Evolutionary conservation across 2,113 vertebrate species (phyloP).

Genomic region (Eubucco bourcierii): DNA sequence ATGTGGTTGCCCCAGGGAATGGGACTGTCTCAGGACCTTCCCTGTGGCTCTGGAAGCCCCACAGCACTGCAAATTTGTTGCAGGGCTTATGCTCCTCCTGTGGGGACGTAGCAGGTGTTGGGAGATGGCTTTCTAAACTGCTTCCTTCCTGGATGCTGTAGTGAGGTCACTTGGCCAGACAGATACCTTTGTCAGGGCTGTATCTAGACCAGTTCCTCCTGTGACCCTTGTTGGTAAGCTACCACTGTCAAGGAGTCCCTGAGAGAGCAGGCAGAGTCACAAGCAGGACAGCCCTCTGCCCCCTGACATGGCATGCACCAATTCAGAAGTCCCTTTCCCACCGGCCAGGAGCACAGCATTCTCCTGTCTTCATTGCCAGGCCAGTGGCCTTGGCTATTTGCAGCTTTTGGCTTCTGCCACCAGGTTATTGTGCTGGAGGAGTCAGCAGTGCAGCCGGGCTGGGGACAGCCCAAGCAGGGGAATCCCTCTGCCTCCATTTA

Average conservation of each 20-base stretch:
- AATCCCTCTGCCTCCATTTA: background rate
- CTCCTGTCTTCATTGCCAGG: background rate
- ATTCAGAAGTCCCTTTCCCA: rapidly evolving
- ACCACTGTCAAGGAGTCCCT: background rate
- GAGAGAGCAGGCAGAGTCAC: background rate
- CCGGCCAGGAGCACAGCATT: background rate
- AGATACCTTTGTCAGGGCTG: background rate
- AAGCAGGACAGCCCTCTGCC: background rate
- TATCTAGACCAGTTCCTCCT: background rate
- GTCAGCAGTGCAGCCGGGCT: background rate
- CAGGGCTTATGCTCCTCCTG: background rate
- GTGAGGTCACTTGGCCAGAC: slow-evolving; percentile 21
- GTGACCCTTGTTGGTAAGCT: background rate
- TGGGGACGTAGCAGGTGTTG: background rate
- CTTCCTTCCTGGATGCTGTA: background rate
- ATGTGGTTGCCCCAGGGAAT: rapidly evolving
- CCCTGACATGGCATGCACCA: background rate
- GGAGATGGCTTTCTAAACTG: background rate
- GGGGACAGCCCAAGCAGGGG: background rate
- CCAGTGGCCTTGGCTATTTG: background rate
- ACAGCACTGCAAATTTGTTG: rapidly evolving
- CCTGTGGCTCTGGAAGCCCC: background rate
- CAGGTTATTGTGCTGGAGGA: background rate
- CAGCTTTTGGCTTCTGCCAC: background rate
- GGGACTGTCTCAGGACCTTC: background rate